Percentiles rank a stretch among this genome's conserved stretches.
phyloP scores from a whole-genome alignment of 1,140 invertebrate genomes.

The Drosophila ficusphila region DNA sequence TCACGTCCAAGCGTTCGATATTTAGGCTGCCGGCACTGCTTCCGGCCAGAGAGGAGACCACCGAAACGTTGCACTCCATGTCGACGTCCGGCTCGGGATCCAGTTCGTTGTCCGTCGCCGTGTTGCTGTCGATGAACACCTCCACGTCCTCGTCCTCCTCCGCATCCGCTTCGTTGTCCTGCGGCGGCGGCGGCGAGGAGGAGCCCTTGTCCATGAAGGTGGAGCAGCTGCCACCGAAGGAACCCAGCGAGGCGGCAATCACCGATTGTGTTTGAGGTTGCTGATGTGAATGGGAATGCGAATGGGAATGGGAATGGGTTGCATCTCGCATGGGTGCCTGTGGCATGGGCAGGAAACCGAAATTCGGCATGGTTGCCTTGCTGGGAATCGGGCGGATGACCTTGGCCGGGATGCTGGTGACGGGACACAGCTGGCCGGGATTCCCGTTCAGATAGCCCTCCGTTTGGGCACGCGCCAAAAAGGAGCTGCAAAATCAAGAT shows the following conservation, averaged over 20 bases:
- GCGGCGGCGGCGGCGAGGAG: background rate
- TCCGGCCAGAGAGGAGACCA: conserved; percentile 63
- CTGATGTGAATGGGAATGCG: background rate
- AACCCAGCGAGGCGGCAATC: background rate
- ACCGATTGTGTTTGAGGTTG: too few relatives aligned
- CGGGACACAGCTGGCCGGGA: conserved; percentile 33
- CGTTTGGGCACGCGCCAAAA: conserved; percentile 84
- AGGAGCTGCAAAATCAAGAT: conserved; percentile 59
- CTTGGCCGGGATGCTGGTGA: conserved; percentile 38
- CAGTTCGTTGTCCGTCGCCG: conserved; percentile 84
- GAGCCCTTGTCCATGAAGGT: background rate
- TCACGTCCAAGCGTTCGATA: conserved; percentile 74
- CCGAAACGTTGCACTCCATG: conserved; percentile 70
- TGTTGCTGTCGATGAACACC: conserved; percentile 81
- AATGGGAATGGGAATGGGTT: background rate
- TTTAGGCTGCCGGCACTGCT: conserved; percentile 83
- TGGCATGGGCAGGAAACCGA: conserved; percentile 60
- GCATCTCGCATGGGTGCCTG: conserved; percentile 9
- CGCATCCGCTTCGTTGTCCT: conserved; percentile 27
- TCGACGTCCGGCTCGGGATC: conserved; percentile 38
- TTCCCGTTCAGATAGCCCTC: conserved; percentile 73
- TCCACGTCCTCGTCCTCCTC: conserved; percentile 70
- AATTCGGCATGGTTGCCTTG: conserved; percentile 76
- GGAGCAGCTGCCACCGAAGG: background rate
- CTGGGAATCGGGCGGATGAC: conserved; percentile 80